phyloP scores from a whole-genome alignment of 2,113 vertebrate species.

The Scomber japonicus region DNA sequence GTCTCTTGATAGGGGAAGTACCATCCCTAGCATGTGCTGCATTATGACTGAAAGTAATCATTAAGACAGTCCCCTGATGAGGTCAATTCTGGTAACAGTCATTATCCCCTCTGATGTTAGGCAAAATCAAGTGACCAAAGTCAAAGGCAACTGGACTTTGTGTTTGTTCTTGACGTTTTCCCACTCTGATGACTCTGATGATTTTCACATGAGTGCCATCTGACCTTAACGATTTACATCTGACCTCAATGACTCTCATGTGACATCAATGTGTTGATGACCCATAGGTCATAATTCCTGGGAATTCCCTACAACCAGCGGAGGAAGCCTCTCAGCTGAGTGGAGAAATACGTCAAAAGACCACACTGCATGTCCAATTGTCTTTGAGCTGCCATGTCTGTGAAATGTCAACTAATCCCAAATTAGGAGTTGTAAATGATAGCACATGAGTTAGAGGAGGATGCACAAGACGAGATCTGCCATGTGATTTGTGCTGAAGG shows the following conservation, averaged over 20 bases:
- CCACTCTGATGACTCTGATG: slow-evolving; percentile 37
- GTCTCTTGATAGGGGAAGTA: neutral
- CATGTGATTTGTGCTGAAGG: neutral
- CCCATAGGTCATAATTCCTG: neutral
- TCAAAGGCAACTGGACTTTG: slow-evolving; percentile 2
- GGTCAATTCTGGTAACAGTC: neutral
- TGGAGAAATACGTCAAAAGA: neutral
- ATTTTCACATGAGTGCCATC: slow-evolving; percentile 55
- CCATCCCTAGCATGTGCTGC: neutral
- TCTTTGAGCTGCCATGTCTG: slow-evolving; percentile 8
- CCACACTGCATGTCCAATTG: neutral
- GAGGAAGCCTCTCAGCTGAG: slow-evolving; percentile 8
- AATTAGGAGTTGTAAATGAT: neutral
- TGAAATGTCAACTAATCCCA: slow-evolving; percentile 25
- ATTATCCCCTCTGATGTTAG: neutral
- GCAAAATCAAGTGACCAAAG: neutral
- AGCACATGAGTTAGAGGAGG: neutral
- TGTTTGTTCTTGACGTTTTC: slow-evolving; percentile 17
- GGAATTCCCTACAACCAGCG: neutral
- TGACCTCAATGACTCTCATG: slow-evolving; percentile 54
- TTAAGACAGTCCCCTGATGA: neutral
- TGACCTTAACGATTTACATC: slow-evolving; percentile 20
- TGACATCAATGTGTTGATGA: slow-evolving; percentile 38
- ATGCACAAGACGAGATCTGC: neutral
- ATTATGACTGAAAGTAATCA: neutral